Conservation (phyloP, 2,113 vertebrate genomes). For the Callipepla californica region DNA sequence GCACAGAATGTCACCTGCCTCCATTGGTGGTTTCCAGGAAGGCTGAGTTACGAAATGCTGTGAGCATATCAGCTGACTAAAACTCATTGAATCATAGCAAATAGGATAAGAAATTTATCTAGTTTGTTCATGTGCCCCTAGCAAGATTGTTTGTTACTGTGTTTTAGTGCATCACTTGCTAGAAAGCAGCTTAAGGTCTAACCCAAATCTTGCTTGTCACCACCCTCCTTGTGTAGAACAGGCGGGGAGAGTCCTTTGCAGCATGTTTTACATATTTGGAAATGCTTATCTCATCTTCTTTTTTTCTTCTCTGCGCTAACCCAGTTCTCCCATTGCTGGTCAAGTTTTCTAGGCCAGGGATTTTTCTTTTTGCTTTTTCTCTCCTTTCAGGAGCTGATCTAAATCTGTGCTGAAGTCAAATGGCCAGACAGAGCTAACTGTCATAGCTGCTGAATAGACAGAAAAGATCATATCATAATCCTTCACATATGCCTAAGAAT, state of each 20-base stretch:
- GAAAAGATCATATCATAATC: conserved; percentile 36
- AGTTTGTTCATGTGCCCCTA: background rate
- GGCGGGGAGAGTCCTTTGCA: background rate
- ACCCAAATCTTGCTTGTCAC: background rate
- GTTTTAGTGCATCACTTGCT: background rate
- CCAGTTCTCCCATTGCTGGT: background rate
- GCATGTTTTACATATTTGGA: conserved; percentile 4
- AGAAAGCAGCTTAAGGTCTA: conserved; percentile 31
- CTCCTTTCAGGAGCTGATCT: conserved; percentile 25
- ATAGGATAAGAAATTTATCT: background rate
- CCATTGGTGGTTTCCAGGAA: background rate
- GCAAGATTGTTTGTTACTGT: background rate
- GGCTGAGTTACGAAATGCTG: background rate
- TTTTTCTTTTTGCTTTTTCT: conserved; percentile 30
- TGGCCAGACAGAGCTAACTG: background rate
- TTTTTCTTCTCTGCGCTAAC: background rate
- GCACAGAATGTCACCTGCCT: background rate
- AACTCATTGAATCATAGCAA: background rate
- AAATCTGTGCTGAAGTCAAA: conserved; percentile 37
- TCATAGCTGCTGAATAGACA: conserved; percentile 11
- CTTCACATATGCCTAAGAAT: conserved; percentile 32
- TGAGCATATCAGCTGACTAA: background rate
- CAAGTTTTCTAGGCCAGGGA: conserved; percentile 21
- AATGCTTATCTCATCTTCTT: background rate
- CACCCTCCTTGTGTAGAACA: background rate